phyloP scores from a whole-genome alignment of 2,113 vertebrate genomes.

The Mesocricetus auratus region DNA sequence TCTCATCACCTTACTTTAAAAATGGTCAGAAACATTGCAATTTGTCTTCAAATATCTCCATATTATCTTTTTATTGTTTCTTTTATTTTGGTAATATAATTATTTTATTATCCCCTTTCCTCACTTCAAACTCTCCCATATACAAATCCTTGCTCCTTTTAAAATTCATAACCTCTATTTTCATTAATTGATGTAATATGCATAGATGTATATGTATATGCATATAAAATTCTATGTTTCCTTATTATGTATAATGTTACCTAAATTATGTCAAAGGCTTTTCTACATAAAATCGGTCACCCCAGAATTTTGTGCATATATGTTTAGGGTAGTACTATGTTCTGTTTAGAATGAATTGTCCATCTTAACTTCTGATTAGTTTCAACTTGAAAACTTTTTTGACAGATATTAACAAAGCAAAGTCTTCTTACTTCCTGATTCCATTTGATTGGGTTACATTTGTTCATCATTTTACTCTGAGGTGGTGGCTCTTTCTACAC shows the following conservation, averaged over 20 bases:
- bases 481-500: no score
- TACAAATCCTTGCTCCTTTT: neutral
- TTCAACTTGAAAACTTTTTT: no score
- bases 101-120: neutral
- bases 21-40: neutral
- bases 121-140: neutral
- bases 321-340: no score
- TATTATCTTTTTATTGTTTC: neutral
- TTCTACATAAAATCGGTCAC: neutral
- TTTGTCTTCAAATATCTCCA: neutral
- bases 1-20: neutral
- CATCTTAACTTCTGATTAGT: no score
- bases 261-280: neutral
- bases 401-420: no score
- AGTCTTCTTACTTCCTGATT: no score
- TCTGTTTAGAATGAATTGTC: no score
- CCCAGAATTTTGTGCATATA: no score
- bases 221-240: neutral
- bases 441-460: no score
- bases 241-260: neutral
- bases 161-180: neutral
- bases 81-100: neutral
- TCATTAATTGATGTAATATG: neutral
- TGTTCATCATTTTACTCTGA: no score
- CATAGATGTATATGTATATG: neutral